Percentiles rank a stretch among this genome's conserved stretches.
Evolutionary conservation across 2,888 invertebrate species (phyloP).

Genomic region (Lasioglossum vierecki): DNA sequence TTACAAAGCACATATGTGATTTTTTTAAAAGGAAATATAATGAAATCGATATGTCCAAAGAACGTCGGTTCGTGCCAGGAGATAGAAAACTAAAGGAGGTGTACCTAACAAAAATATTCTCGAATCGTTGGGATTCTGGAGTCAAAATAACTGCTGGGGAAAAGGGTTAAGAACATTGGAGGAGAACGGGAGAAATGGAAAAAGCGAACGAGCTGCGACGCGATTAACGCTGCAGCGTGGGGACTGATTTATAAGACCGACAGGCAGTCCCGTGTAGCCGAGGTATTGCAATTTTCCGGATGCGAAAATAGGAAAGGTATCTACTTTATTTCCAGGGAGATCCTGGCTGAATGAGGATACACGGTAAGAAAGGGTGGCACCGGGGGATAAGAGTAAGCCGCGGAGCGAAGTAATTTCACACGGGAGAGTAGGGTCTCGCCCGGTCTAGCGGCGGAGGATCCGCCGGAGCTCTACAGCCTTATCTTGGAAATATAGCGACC

Average conservation of each 20-base stretch:
- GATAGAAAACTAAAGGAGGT: background rate
- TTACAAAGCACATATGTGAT: too few relatives aligned
- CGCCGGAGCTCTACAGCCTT: constrained; percentile 74
- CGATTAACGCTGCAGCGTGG: constrained; percentile 44
- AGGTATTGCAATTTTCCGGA: constrained; percentile 82
- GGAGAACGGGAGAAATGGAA: background rate
- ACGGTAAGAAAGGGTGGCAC: constrained; percentile 76
- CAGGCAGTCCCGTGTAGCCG: constrained; percentile 48
- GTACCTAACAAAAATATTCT: background rate
- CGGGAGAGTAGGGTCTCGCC: constrained; percentile 76
- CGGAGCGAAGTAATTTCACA: constrained; percentile 84
- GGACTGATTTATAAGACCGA: constrained; percentile 64
- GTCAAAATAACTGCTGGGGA: background rate
- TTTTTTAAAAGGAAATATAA: too few relatives aligned
- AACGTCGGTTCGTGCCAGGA: background rate
- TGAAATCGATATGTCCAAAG: too few relatives aligned
- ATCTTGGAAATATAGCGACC: constrained; percentile 78
- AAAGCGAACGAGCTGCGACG: constrained; percentile 9
- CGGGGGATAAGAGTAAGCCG: constrained; percentile 82
- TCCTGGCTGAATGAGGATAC: constrained; percentile 82
- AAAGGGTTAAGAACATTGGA: background rate
- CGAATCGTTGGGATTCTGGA: background rate
- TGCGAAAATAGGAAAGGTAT: constrained; percentile 82
- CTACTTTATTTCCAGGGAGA: constrained; percentile 82
- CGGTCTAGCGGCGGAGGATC: constrained; percentile 63